phyloP scores from a whole-genome alignment of 2,113 vertebrate genomes.

The Myocastor coypus region DNA sequence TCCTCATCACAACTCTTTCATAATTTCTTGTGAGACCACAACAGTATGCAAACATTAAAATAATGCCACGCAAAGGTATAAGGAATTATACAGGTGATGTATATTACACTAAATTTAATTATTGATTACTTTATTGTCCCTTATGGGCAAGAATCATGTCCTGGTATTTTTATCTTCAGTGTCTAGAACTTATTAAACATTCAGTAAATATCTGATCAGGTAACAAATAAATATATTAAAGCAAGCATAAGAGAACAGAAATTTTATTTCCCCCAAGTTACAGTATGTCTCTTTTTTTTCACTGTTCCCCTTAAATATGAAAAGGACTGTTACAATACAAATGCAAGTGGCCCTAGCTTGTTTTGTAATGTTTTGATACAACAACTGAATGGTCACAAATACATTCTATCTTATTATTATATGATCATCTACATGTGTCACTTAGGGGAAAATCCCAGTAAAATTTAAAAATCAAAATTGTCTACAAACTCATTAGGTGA shows the following conservation, averaged over 20 bases:
- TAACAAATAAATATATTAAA: conserved; percentile 4
- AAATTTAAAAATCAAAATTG: neutral
- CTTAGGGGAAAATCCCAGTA: neutral
- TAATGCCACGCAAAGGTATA: neutral
- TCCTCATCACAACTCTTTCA: neutral
- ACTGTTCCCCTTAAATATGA: neutral
- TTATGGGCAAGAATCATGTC: neutral
- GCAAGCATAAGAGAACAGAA: neutral
- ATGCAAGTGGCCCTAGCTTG: neutral
- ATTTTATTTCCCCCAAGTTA: neutral
- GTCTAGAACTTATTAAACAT: neutral
- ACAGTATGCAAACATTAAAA: neutral
- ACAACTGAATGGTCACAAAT: neutral
- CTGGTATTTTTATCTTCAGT: neutral
- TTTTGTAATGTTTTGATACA: conserved; percentile 2
- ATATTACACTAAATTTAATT: neutral
- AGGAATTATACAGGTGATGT: neutral
- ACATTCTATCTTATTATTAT: neutral
- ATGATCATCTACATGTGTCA: neutral
- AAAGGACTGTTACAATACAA: neutral
- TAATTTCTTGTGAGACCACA: neutral
- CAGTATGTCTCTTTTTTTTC: neutral
- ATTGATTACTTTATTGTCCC: neutral
- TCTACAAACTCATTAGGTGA: neutral
- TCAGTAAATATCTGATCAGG: neutral